Conservation (phyloP, 2,888 invertebrate genomes). For the Andrena flavipes region DNA sequence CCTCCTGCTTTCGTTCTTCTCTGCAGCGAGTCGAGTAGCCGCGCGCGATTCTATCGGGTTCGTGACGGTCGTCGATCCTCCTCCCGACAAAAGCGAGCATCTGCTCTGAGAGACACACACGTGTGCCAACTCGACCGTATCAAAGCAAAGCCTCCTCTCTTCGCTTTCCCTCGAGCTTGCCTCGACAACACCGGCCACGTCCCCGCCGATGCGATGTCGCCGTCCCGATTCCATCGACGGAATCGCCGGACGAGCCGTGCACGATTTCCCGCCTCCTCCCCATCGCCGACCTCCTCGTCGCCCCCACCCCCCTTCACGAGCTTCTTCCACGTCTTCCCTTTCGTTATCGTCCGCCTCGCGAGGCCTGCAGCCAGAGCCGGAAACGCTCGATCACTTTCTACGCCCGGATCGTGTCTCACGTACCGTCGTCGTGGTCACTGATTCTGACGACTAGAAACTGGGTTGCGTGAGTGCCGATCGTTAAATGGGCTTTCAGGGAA, state of each 20-base stretch:
- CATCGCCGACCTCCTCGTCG: too few relatives aligned
- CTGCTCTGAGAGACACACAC: conserved; percentile 46
- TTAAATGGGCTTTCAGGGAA: conserved; percentile 29
- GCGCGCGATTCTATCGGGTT: conserved; percentile 53
- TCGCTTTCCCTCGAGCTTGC: conserved; percentile 46
- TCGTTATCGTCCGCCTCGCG: conserved; percentile 43
- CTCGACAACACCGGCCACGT: neutral
- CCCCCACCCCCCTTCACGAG: neutral
- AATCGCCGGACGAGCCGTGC: neutral
- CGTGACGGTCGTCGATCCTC: conserved; percentile 58
- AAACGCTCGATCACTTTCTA: conserved; percentile 70
- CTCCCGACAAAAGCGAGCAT: conserved; percentile 50
- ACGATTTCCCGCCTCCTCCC: neutral
- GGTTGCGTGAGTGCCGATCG: conserved; percentile 55
- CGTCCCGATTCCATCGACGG: neutral
- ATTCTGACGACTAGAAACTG: conserved; percentile 62
- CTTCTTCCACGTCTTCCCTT: conserved; percentile 49
- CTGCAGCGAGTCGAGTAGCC: conserved; percentile 21
- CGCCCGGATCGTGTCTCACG: conserved; percentile 55
- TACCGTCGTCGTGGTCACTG: conserved; percentile 58
- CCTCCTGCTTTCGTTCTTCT: neutral
- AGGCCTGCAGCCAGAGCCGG: conserved; percentile 48
- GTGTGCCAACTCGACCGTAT: conserved; percentile 60
- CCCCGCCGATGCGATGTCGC: conserved; percentile 7
- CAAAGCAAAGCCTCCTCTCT: conserved; percentile 25